Evolutionary conservation across 2,888 invertebrate genomes (phyloP).

Genomic region (Sylvicola cinctus): DNA sequence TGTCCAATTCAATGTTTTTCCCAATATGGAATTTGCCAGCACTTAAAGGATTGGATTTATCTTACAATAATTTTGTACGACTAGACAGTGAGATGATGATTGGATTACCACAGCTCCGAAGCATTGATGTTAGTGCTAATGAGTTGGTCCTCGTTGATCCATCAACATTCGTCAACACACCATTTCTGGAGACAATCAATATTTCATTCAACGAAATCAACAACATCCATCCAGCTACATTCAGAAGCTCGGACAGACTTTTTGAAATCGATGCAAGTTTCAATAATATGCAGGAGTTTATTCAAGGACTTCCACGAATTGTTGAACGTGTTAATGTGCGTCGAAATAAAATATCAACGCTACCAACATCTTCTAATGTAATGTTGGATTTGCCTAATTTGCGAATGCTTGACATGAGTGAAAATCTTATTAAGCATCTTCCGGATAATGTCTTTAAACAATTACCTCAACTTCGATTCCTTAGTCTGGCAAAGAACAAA

Average conservation of each 20-base stretch:
- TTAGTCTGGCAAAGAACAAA: conserved; percentile 54
- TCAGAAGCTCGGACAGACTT: conserved; percentile 49
- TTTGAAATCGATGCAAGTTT: conserved; percentile 59
- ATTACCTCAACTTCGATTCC: conserved; percentile 41
- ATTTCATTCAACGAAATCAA: conserved; percentile 54
- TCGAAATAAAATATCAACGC: conserved; percentile 43
- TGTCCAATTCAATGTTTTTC: conserved; percentile 46
- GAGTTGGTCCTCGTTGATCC: conserved; percentile 47
- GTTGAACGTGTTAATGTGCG: conserved; percentile 53
- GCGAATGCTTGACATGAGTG: conserved; percentile 51
- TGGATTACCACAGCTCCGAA: conserved; percentile 52
- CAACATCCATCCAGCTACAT: conserved; percentile 52
- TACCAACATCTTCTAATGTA: conserved; percentile 43
- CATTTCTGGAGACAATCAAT: conserved; percentile 57
- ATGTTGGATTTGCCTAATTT: conserved; percentile 51
- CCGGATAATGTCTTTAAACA: conserved; percentile 40
- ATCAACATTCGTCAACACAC: conserved; percentile 47
- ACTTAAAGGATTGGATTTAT: conserved; percentile 64
- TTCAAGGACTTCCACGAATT: conserved; percentile 57
- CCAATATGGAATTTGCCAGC: conserved; percentile 73
- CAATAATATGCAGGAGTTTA: conserved; percentile 50
- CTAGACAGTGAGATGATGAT: conserved; percentile 50
- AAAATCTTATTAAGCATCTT: conserved; percentile 51
- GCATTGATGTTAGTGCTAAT: conserved; percentile 58
- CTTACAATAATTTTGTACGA: conserved; percentile 49